Percentiles rank a stretch among this genome's conserved stretches.
phyloP scores from a whole-genome alignment of 2,888 invertebrate species.

The Eucriotettix oculatus region DNA sequence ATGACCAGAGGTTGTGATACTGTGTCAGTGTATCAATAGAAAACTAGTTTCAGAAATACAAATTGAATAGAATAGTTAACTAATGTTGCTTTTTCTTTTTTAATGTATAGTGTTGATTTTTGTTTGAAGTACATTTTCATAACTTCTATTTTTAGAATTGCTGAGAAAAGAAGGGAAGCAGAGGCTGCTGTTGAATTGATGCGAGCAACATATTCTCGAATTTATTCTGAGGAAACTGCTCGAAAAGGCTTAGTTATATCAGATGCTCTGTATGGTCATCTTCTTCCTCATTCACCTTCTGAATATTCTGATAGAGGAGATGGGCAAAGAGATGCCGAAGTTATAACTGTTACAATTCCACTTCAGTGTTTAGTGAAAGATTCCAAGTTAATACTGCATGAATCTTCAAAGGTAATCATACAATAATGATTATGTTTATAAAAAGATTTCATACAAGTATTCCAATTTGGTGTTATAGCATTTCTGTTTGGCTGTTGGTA shows the following conservation, averaged over 20 bases:
- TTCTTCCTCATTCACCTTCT: conserved; percentile 25
- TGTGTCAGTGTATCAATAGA: no score
- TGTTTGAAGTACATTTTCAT: not conserved
- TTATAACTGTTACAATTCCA: conserved; percentile 86
- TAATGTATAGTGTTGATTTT: not conserved
- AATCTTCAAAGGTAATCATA: conserved; percentile 58
- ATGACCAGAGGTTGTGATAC: no score
- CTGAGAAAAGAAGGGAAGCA: conserved; percentile 70
- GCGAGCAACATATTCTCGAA: conserved; percentile 76
- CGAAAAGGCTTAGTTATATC: conserved; percentile 73
- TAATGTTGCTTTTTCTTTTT: not conserved
- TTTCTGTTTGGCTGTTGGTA: no score
- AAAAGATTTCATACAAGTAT: no score
- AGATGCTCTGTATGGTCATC: conserved; percentile 65
- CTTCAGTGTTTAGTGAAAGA: conserved; percentile 86
- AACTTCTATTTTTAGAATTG: conserved; percentile 32
- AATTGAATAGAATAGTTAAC: not conserved
- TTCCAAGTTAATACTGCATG: conserved; percentile 70
- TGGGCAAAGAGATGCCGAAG: conserved; percentile 16
- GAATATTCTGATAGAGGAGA: conserved; percentile 15
- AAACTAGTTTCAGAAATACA: no score
- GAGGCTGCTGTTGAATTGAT: conserved; percentile 76
- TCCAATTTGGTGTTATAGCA: no score
- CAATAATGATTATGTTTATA: no score
- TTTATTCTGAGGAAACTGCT: conserved; percentile 60